Evolutionary conservation across 2,113 vertebrate genomes (phyloP), one percentile per base, ranked within the genome.

Genomic region (Aramus guarauna): DNA sequence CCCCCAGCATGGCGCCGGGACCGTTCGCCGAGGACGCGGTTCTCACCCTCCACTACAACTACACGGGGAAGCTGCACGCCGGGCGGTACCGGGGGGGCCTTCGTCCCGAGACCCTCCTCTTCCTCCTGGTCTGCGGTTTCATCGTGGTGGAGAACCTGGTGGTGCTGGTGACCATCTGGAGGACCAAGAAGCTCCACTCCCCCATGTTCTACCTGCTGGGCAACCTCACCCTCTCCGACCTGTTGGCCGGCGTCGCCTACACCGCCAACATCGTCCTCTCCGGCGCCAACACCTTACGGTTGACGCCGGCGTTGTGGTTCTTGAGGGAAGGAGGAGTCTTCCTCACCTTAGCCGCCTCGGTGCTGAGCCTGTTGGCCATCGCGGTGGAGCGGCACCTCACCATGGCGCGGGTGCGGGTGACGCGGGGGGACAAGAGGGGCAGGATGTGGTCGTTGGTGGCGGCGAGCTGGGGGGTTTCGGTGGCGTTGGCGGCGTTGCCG

Each of bases 141-240:
- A 99, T 99, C 21, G 98, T 99, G 19, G 64, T 98, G 24, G 99
- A 99, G 95, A 99, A 99, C 56, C 91, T 99, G 8, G 95, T 99
- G 22, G 99, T 99, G 79, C 97, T 99, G 50, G 50, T 98, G 20
- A 98, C 98, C 43, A 98, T 99, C 56, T 99, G 98, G 98, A 98
- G 98, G 93, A 99, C 99, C 96, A 99, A 99, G 87, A 99, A 99
- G 60, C 99, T 99, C 92, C 99, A 99, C 12, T 77, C 98, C 55
- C 99, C 99, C 90, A 99, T 99, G 99, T 99, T 99, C 93, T 99
- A 99, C 80, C 96, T 99, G 9, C 92, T 99, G 87, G 99, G 99
- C 67, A 99, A 99, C 96, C 85, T 99, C 89, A 99, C 99, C 9
- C 97, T 99, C 27, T 99, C 99, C 0, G 99, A 99, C 97, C 91